Evolutionary conservation across 2,888 invertebrate genomes (phyloP).

Genomic region (Archaeoteleia sp.): DNA sequence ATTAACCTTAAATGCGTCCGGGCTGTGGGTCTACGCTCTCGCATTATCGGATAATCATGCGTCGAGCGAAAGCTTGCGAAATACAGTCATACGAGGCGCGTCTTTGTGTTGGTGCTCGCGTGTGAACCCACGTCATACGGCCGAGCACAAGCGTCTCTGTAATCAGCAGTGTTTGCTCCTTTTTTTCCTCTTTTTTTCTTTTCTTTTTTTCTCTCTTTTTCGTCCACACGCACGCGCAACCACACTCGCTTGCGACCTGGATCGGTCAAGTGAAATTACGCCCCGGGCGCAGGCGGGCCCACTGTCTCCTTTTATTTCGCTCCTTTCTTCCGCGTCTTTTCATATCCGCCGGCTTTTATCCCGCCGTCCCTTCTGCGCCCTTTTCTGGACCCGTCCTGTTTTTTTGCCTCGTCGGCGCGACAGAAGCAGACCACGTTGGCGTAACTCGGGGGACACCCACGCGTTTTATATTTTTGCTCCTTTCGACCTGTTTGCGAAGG

Average conservation of each 20-base stretch:
- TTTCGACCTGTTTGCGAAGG: too few relatives aligned
- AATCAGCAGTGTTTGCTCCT: constrained; percentile 53
- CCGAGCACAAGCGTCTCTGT: constrained; percentile 23
- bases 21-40: constrained; percentile 30
- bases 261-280: constrained; percentile 70
- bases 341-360: constrained; percentile 7
- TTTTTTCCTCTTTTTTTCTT: constrained; percentile 43
- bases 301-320: constrained; percentile 42
- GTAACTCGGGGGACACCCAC: too few relatives aligned
- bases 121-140: constrained; percentile 44
- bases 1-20: constrained; percentile 41
- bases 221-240: constrained; percentile 17
- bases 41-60: constrained; percentile 58
- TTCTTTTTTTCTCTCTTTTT: constrained; percentile 21
- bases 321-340: constrained; percentile 5
- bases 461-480: too few relatives aligned
- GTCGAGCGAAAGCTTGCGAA: constrained; percentile 59
- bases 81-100: constrained; percentile 57
- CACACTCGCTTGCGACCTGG: constrained; percentile 60
- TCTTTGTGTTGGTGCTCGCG: constrained; percentile 45
- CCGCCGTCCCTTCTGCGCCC: neutral
- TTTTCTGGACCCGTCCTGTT: neutral
- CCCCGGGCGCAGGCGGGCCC: constrained; percentile 67
- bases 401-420: too few relatives aligned
- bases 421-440: too few relatives aligned